Conservation (phyloP, 2,113 vertebrate species). For the Heterocephalus glaber region DNA sequence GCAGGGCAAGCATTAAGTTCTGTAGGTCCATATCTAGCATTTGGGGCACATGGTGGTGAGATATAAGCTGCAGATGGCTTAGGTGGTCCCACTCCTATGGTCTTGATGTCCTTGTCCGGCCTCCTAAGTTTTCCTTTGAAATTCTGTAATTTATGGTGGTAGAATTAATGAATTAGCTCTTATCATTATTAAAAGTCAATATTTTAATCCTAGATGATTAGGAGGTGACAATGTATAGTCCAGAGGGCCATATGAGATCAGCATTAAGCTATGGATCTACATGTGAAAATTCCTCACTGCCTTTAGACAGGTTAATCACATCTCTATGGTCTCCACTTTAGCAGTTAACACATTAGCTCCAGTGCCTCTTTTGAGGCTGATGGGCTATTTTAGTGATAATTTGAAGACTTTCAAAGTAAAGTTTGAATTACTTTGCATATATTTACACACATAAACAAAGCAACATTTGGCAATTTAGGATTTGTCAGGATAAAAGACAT, state of each 20-base stretch:
- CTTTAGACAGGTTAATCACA: background rate
- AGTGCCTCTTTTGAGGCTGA: conserved; percentile 55
- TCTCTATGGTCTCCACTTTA: conserved; percentile 45
- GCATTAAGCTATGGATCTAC: background rate
- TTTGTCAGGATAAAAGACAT: conserved; percentile 77
- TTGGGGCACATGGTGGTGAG: background rate
- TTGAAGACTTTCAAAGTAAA: conserved; percentile 72
- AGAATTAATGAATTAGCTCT: background rate
- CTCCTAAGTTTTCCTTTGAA: background rate
- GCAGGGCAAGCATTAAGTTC: background rate
- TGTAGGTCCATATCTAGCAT: background rate
- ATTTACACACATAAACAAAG: conserved; percentile 76
- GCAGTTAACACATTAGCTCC: conserved; percentile 53
- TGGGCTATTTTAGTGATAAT: conserved; percentile 74
- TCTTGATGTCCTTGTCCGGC: background rate
- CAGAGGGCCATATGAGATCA: background rate
- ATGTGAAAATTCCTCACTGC: background rate
- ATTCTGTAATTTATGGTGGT: background rate
- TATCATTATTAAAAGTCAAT: background rate
- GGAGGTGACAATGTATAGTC: background rate
- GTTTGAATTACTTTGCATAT: conserved; percentile 75
- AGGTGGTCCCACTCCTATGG: background rate
- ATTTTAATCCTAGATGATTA: conserved; percentile 40
- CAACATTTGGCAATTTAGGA: conserved; percentile 74
- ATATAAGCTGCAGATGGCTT: background rate